Conservation (phyloP, 2,888 invertebrate genomes). For the Eretmocerus hayati region DNA sequence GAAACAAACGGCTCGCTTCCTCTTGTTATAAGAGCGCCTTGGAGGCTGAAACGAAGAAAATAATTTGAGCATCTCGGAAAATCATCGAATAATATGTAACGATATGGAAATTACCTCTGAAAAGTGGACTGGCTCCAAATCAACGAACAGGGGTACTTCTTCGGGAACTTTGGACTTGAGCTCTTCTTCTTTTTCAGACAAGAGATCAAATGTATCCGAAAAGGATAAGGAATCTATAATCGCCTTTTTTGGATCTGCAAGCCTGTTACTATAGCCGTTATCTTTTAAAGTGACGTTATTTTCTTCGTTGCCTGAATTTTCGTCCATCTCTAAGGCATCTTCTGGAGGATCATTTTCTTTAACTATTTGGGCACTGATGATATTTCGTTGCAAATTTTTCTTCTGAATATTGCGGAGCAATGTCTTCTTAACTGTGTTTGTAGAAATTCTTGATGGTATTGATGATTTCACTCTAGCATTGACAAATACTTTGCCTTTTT, state of each 20-base stretch:
- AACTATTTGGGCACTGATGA: background rate
- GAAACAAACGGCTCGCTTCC: conserved; percentile 28
- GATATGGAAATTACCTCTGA: conserved; percentile 27
- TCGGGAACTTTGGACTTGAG: conserved; percentile 8
- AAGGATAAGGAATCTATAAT: conserved; percentile 25
- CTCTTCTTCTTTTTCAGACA: conserved; percentile 21
- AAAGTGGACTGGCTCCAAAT: conserved; percentile 35
- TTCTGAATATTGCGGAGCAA: conserved; percentile 6
- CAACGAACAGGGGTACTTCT: conserved; percentile 31
- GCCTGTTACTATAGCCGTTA: background rate
- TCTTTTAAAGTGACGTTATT: background rate
- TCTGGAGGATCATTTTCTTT: conserved; percentile 2
- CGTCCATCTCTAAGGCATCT: conserved; percentile 3
- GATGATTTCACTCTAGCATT: conserved; percentile 14
- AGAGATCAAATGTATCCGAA: conserved; percentile 36
- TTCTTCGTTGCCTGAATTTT: conserved; percentile 2
- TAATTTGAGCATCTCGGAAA: background rate
- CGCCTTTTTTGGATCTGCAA: conserved; percentile 2
- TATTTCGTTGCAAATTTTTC: background rate
- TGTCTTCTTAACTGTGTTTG: conserved; percentile 10
- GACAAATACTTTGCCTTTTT: conserved; percentile 15
- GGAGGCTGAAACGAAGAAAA: conserved; percentile 31
- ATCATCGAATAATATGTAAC: background rate
- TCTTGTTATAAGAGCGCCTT: conserved; percentile 34
- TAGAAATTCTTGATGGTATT: conserved; percentile 9